Conservation (phyloP, 2,113 vertebrate genomes). For the Platichthys stellatus region DNA sequence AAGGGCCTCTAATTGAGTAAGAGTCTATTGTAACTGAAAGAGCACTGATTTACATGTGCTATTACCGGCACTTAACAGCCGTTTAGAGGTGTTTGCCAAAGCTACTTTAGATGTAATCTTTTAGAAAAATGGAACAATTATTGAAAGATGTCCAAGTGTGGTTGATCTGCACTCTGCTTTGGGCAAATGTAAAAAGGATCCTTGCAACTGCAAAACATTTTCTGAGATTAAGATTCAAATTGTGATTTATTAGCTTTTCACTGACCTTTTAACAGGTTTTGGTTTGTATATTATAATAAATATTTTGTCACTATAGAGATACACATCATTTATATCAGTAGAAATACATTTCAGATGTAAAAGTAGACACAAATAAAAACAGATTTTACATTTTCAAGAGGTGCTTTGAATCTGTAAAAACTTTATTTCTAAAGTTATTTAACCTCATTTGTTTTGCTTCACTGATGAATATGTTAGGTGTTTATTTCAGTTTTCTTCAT, state of each 20-base stretch:
- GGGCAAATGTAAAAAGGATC: slow-evolving; percentile 10
- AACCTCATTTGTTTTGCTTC: background rate
- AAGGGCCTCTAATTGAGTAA: slow-evolving; percentile 60
- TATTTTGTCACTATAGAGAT: background rate
- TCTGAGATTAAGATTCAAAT: no score
- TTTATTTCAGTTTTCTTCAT: background rate
- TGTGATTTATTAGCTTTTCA: background rate
- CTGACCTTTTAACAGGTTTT: background rate
- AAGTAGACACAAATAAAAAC: background rate
- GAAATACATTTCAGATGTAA: background rate
- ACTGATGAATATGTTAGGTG: background rate
- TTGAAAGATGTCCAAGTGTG: background rate
- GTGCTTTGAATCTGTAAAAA: no score
- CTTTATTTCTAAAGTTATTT: background rate
- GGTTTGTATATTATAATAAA: background rate
- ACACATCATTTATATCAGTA: background rate
- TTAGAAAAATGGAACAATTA: slow-evolving; percentile 14
- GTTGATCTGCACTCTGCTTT: background rate
- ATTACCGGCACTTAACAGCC: slow-evolving; percentile 53
- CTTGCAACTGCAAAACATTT: slow-evolving; percentile 33
- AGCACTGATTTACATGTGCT: slow-evolving; percentile 42
- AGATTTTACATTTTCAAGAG: background rate
- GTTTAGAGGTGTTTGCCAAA: slow-evolving; percentile 50
- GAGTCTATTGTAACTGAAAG: slow-evolving; percentile 52
- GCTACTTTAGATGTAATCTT: slow-evolving; percentile 26